Base-by-base conservation (phyloP, 2,113 vertebrate genomes). In the Thomomys bottae region DNA sequence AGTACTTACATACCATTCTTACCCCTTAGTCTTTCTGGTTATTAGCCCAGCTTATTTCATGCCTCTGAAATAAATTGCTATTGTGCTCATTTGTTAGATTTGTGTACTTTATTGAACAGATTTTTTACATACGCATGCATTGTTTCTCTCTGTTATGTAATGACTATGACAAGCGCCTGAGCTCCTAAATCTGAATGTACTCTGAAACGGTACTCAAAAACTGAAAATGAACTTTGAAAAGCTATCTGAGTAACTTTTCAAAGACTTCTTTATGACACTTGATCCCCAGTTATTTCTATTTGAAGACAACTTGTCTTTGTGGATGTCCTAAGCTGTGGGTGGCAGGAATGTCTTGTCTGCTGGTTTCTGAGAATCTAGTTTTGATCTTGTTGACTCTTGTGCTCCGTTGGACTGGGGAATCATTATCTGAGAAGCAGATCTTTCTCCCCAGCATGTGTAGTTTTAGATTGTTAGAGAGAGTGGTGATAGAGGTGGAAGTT, bases 291-390 rank as follows among this genome's bases (percentile, higher is more conserved):
- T 20, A 59, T 82, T 93, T 89, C 8, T 71, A 3, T 75, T 94
- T 30, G 76, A 82, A 82, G 67, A 77, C 57, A 90, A 9, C 67
- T 61, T 54, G 49, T 80, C n/a, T 72, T 82, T 78, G 45, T 42
- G 45, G 15, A 63, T 89, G 36, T 30, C 45, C 68, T 87, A 38
- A 49, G 8, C 86, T 76, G 45, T 17, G 26, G 23, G 24, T 91
- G 49, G 89, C 32, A 87, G 75, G 90, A 84, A 70, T 59, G n/a
- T 45, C 21, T 90, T 77, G 57, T 68, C 10, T 76, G 0, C 63
- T 88, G 71, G 63, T 86, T 88, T 87, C 57, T 89, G 24, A n/a
- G 38, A 45, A 40, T 92, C 70, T 89, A 59, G 57, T 61, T 93
- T 78, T 82, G 28, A 54, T 72, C 57, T 88, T 88, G 8, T 21